phyloP scores from a whole-genome alignment of 2,113 vertebrate genomes.

The Condylura cristata region DNA sequence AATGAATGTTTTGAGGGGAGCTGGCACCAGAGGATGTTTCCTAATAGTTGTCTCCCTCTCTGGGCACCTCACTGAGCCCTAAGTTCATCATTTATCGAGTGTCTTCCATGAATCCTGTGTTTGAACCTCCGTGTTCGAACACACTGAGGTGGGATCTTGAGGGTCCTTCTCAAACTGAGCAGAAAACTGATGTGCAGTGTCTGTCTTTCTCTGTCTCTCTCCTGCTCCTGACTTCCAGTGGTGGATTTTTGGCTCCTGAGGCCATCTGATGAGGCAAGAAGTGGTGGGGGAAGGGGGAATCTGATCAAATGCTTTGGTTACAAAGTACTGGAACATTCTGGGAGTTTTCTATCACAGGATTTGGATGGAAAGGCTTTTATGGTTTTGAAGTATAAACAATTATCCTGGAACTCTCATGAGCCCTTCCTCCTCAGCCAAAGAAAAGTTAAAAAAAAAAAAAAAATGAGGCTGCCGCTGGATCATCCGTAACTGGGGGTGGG shows the following conservation, averaged over 20 bases:
- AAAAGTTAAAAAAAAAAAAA: background rate
- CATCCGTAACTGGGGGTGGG: background rate
- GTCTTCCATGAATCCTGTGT: background rate
- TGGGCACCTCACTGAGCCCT: background rate
- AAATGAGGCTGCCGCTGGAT: background rate
- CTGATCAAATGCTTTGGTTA: background rate
- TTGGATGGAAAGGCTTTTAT: background rate
- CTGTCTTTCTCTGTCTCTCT: background rate
- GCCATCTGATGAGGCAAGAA: background rate
- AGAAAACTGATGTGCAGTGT: no score
- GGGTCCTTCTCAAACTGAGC: no score
- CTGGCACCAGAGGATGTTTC: background rate
- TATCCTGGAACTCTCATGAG: background rate
- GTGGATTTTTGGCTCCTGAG: background rate
- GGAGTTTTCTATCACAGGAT: background rate
- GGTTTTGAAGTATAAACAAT: background rate
- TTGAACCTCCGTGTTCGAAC: no score
- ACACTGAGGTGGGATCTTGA: no score
- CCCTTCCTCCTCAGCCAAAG: background rate
- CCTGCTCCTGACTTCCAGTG: background rate
- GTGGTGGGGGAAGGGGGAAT: background rate
- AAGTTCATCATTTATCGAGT: rapidly evolving
- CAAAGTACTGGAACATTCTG: background rate
- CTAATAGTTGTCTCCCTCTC: background rate
- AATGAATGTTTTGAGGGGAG: background rate